Conservation (phyloP, 2,113 vertebrate species). For the Galbula dea region DNA sequence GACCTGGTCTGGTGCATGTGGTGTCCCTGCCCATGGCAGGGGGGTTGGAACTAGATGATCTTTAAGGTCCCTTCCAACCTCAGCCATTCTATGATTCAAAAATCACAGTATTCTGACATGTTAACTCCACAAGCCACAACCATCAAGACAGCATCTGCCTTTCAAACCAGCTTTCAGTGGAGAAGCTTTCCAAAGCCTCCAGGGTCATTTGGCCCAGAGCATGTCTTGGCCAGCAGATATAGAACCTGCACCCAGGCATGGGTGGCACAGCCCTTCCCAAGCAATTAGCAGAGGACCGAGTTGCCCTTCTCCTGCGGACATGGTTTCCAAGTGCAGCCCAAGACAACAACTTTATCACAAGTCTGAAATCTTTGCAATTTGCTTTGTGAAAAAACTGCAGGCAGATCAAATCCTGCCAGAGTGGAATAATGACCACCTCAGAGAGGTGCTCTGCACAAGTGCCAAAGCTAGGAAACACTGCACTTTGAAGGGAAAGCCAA, state of each 20-base stretch:
- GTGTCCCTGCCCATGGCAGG: too few species aligned
- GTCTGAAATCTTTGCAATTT: background rate
- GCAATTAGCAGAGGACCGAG: background rate
- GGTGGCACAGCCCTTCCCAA: background rate
- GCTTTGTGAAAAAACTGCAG: background rate
- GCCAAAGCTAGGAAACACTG: background rate
- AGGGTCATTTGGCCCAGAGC: background rate
- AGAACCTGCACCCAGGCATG: background rate
- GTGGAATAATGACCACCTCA: accelerated
- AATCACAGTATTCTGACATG: background rate
- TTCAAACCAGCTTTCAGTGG: background rate
- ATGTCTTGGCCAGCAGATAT: background rate
- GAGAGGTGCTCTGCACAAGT: background rate
- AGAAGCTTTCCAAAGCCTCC: background rate
- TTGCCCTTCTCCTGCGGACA: background rate
- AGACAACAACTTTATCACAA: background rate
- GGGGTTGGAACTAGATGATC: too few species aligned
- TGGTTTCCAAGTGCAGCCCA: background rate
- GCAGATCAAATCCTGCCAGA: background rate
- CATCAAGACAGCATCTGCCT: background rate
- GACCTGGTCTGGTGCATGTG: too few species aligned
- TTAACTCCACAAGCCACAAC: background rate
- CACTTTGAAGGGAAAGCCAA: background rate
- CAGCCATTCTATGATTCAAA: too few species aligned
- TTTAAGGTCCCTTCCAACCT: too few species aligned